Evolutionary conservation across 2,797 vertebrate genomes (phyloP), one percentile per base, ranked within the genome.

Genomic region (Falco concolor): DNA sequence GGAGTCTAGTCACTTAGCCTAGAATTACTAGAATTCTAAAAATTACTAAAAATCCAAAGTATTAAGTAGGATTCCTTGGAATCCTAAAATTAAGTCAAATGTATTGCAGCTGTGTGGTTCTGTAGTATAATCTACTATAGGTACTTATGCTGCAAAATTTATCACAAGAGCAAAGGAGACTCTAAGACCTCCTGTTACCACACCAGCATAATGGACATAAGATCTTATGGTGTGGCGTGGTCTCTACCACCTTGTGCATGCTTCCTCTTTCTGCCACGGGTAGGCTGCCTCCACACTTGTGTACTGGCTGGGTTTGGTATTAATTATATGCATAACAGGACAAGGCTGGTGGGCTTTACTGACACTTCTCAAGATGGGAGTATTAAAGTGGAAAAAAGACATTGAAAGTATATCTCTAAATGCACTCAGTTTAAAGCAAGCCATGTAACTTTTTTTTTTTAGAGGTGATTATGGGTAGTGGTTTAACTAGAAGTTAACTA

Each of bases 231-330:
- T 63, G 38, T 40, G 13, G 5, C 2, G 1, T 32, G 6, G 10
- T 52, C 53, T 67, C 47, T 45, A 18, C n/a, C 15, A 36, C 0
- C 0, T 24, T 63, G 21, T 34, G 28, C 42, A 44, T 0, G 3
- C 25, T 70, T 44, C 32, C 14, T 65, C 38, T 57, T 56, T 50
- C 44, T 8, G 3, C 11, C 4, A 4, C 36, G 44, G 19, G 12
- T 36, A 28, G 47, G 36, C 63, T 79, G 28, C 10, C 47, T 56
- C 18, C 25, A n/a, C 19, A 4, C 18, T 22, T 24, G 12, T 17
- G 36, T 23, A 18, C 24, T 24, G 32, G 34, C 36, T 74, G 42
- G 18, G 5, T 23, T 74, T 78, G 47, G 22, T 30, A 45, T 36
- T 67, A 22, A 56, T 52, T 40, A 17, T 21, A 40, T 27, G 13